phyloP scores from a whole-genome alignment of 2,797 vertebrate genomes.

The Antrozous pallidus region DNA sequence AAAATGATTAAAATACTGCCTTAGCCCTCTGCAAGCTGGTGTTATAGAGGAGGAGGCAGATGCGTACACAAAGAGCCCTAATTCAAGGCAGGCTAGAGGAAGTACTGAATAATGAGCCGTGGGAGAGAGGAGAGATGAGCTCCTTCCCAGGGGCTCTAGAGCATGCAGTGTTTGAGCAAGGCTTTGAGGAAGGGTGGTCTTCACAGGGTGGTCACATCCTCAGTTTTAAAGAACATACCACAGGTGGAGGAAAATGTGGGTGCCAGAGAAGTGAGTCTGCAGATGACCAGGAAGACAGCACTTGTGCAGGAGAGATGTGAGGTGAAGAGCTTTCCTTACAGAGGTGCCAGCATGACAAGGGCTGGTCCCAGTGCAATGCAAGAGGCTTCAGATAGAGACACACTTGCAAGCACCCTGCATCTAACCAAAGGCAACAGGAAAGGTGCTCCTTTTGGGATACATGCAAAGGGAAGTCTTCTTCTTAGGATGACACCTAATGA shows the following conservation, averaged over 20 bases:
- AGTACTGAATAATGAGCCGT: not conserved
- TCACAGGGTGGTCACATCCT: not conserved
- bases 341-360: not conserved
- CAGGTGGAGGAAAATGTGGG: not conserved
- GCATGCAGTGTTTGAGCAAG: not conserved
- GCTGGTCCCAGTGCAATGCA: not conserved
- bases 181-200: not conserved
- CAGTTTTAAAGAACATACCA: not conserved
- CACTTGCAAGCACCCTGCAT: not conserved
- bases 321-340: not conserved
- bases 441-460: not conserved
- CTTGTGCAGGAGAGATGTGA: not conserved
- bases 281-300: not conserved
- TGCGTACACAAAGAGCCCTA: not conserved
- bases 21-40: not conserved
- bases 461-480: not conserved
- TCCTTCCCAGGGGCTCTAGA: not conserved
- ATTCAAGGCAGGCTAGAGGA: not conserved
- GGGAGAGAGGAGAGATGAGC: not conserved
- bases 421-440: not conserved
- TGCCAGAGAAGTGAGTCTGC: not conserved
- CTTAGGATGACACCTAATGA: not conserved
- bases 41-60: not conserved
- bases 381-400: not conserved
- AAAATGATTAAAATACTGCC: slow-evolving; percentile 22